A percentile compares a stretch with the other conserved stretches of the same genome.
Conservation (phyloP, 2,797 vertebrate species). For the Malurus splendens region DNA sequence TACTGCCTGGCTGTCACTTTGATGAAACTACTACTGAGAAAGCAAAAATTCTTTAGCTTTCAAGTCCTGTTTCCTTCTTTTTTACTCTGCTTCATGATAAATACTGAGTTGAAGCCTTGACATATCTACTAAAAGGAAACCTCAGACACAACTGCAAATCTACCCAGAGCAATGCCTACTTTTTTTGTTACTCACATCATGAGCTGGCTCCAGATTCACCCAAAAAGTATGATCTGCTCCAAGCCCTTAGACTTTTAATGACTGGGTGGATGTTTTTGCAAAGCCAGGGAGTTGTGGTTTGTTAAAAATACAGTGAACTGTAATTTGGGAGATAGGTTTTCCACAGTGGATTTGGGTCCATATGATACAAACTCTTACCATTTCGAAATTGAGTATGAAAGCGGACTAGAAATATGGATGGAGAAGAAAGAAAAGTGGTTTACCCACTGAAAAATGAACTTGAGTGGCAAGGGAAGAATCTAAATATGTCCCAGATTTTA, state of each 20-base stretch:
- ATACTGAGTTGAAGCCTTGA: background rate
- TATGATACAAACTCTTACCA: background rate
- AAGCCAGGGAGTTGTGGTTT: constrained; percentile 32
- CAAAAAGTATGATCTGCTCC: background rate
- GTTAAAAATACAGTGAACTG: constrained; percentile 42
- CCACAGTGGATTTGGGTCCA: constrained; percentile 19
- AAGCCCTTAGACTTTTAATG: constrained; percentile 37
- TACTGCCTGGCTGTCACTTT: constrained; percentile 24
- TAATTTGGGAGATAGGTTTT: constrained; percentile 56
- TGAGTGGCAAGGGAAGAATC: background rate
- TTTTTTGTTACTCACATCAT: background rate
- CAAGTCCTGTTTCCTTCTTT: background rate
- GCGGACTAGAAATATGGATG: constrained; percentile 3
- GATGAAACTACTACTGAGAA: constrained; percentile 5
- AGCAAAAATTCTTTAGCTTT: constrained; percentile 36
- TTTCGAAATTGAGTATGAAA: constrained; percentile 36
- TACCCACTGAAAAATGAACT: background rate
- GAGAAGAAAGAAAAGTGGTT: background rate
- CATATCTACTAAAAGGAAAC: background rate
- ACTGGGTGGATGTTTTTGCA: constrained; percentile 48
- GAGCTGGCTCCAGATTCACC: background rate
- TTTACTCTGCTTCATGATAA: background rate
- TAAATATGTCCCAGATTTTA: background rate
- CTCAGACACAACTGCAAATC: background rate
- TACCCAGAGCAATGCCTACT: background rate